Conservation (phyloP, 2,797 vertebrate genomes). For the Malurus leucopterus region DNA sequence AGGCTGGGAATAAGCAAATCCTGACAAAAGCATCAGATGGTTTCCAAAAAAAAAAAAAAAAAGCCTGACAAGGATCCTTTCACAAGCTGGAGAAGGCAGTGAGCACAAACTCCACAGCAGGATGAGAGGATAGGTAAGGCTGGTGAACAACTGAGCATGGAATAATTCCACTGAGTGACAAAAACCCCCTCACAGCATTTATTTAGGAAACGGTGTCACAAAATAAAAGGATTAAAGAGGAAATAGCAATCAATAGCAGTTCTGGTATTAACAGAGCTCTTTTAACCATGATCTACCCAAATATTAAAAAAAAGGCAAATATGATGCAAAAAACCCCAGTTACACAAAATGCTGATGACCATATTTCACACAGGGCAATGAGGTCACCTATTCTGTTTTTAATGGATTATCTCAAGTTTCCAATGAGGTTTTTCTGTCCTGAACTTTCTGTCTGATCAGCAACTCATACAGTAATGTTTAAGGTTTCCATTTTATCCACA, state of each 20-base stretch:
- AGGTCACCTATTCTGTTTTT: fast-evolving
- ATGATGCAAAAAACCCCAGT: fast-evolving
- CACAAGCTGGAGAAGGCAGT: background rate
- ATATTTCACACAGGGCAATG: background rate
- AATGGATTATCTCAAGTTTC: background rate
- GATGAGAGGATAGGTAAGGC: background rate
- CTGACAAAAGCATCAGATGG: background rate
- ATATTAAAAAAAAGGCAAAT: background rate
- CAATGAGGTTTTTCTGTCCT: background rate
- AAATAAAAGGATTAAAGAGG: background rate
- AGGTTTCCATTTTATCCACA: background rate
- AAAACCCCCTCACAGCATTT: background rate
- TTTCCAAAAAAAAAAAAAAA: background rate
- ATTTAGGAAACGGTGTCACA: background rate
- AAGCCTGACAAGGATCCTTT: background rate
- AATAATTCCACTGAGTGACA: background rate
- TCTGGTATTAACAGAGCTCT: background rate
- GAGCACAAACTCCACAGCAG: background rate
- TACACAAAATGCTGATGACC: background rate
- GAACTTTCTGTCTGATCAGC: background rate
- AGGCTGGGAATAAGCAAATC: background rate
- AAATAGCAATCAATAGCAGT: background rate
- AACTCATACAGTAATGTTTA: background rate
- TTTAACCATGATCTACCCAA: background rate
- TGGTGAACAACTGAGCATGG: background rate